Evolutionary conservation across 2,797 vertebrate genomes (phyloP).

Genomic region (Acrossocheilus wenchowensis): DNA sequence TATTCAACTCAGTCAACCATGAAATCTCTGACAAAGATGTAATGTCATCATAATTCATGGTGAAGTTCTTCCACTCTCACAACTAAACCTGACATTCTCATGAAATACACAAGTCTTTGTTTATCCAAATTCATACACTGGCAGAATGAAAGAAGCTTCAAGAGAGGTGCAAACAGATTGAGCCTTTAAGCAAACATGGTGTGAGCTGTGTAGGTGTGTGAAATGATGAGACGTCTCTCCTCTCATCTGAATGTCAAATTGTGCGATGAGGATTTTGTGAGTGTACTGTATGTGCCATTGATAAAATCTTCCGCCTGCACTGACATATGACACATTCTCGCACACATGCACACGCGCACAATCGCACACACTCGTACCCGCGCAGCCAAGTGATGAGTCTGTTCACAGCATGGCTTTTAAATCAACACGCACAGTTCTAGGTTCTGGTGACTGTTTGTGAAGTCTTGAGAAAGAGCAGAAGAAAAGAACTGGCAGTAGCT

Average conservation of each 20-base stretch:
- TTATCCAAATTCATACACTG: neutral
- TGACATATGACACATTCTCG: conserved; percentile 49
- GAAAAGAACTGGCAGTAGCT: conserved; percentile 41
- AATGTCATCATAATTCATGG: conserved; percentile 1
- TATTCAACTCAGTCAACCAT: neutral
- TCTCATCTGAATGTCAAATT: conserved; percentile 47
- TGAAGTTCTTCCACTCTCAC: neutral
- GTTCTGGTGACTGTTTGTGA: conserved; percentile 33
- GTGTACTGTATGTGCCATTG: conserved; percentile 29
- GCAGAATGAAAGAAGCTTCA: conserved; percentile 20
- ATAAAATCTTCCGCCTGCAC: conserved; percentile 38
- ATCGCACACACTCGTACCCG: neutral
- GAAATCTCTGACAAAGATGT: neutral
- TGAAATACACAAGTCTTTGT: neutral
- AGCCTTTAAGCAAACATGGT: conserved; percentile 32
- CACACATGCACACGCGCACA: conserved; percentile 11
- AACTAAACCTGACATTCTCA: conserved; percentile 1
- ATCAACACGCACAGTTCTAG: conserved; percentile 43
- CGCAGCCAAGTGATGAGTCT: conserved; percentile 41
- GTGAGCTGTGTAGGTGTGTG: conserved; percentile 39
- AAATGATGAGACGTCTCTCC: conserved; percentile 22
- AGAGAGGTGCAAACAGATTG: conserved; percentile 37
- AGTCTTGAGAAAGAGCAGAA: conserved; percentile 44
- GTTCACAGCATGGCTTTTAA: conserved; percentile 52
- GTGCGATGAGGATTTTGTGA: conserved; percentile 25